These are phyloP conservation scores for Daubentonia madagascariensis DNA, from an alignment of 2,113 vertebrate genomes.

Conservation along the genomic window DNA sequence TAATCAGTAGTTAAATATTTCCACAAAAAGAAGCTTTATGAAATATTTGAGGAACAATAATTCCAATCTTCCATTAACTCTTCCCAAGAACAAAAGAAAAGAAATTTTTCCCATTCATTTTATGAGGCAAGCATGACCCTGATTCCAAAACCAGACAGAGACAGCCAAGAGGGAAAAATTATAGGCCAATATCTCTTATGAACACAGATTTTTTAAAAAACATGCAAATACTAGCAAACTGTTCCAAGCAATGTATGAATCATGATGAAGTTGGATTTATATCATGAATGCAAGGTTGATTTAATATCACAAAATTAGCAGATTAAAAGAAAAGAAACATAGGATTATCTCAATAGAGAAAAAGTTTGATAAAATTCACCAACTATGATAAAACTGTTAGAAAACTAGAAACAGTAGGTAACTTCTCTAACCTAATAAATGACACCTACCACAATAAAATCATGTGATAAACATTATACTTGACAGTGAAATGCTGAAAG, in stretches of 20 bases:
- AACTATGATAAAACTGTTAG: background rate
- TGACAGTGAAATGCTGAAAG: background rate
- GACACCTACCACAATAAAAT: background rate
- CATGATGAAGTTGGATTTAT: background rate
- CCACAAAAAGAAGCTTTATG: background rate
- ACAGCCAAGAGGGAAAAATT: background rate
- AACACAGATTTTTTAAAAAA: background rate
- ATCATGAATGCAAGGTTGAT: background rate
- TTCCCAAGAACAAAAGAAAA: background rate
- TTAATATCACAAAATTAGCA: background rate
- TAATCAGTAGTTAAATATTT: background rate
- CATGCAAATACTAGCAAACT: background rate
- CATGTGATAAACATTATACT: background rate
- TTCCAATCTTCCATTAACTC: background rate
- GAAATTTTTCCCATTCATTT: background rate
- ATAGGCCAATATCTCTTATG: background rate
- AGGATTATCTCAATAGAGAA: background rate
- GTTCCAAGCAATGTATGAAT: background rate
- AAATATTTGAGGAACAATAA: background rate
- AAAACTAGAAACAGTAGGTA: background rate
- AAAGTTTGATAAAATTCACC: background rate
- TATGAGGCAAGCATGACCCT: background rate
- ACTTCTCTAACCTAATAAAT: background rate
- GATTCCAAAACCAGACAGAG: background rate
- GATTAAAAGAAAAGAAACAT: conserved; percentile 4